Base-by-base conservation (phyloP, 2,888 invertebrate genomes). In the Terebella lapidaria region DNA sequence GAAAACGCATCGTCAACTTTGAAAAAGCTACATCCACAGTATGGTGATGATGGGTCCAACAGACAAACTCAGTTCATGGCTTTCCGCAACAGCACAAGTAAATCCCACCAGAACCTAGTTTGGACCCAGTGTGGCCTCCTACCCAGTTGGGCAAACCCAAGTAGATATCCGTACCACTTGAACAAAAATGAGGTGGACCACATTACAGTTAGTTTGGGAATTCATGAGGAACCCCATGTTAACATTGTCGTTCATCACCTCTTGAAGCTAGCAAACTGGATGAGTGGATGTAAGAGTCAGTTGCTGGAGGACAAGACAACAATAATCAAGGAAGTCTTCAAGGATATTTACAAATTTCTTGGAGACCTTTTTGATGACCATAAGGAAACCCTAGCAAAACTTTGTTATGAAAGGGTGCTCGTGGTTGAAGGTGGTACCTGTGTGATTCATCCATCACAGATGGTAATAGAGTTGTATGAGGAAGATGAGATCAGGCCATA, bases 401-500 rank as follows among this genome's bases (percentile, higher is more conserved):
- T 66, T 20, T 22, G 26, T 4, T 53, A 60, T 25, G 27, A 26
- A 1, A 59, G 61, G 3, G 63, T 63, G 25, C 47, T 67, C 26
- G 46, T 64, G n/a, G 63, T 67, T 2, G 59, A 64, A 3, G 59
- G 61, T 42, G 60, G 63, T 26, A 25, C 27, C 3, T 51, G 29
- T 2, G 47, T 69, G 29, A 63, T 66, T n/a, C 26, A 52, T 27
- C 59, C 73, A 25, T 58, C 51, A 1, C 57, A 61, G 27, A 66
- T 70, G 4, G 68, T 70, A n/a, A 47, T 60, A 2, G 54, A 60
- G 47, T 46, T 67, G 54, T 59, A 57, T 22, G 62, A 62, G 20
- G 47, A 53, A 0, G 68, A 72, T 35, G 66, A 64, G 52, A 68
- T 72, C n/a, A 57, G 53, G 24, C 72, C 69, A 0, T 70, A 67